Conservation (phyloP, 2,888 invertebrate genomes). For the Drosophila nr. perissopoda region DNA sequence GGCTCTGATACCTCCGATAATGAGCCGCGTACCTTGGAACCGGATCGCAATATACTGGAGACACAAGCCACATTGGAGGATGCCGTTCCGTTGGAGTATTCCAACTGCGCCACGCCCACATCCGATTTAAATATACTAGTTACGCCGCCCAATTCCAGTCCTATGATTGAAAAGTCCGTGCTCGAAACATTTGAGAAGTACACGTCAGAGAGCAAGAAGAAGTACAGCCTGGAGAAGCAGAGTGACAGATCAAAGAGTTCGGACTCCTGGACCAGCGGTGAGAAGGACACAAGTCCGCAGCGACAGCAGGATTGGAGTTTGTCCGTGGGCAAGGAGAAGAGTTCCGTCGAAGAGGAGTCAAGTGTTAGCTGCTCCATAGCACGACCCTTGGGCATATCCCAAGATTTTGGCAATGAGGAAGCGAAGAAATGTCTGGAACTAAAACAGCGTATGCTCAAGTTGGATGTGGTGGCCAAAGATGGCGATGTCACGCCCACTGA, state of each 20-base stretch:
- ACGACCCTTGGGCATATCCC: slow-evolving; percentile 91
- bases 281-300: slow-evolving; percentile 89
- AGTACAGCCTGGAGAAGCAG: slow-evolving; percentile 86
- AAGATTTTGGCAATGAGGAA: slow-evolving; percentile 89
- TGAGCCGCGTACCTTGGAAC: slow-evolving; percentile 83
- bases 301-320: slow-evolving; percentile 86
- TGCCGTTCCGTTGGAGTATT: slow-evolving; percentile 86
- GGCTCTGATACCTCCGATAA: slow-evolving; percentile 88
- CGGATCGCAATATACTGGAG: slow-evolving; percentile 85
- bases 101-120: slow-evolving; percentile 83
- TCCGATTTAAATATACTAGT: slow-evolving; percentile 86
- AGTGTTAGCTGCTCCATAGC: slow-evolving; percentile 92
- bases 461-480: slow-evolving; percentile 86
- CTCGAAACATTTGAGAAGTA: slow-evolving; percentile 82
- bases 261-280: slow-evolving; percentile 93
- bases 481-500: slow-evolving; percentile 86
- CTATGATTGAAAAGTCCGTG: slow-evolving; percentile 86
- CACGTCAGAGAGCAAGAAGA: slow-evolving; percentile 86
- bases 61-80: slow-evolving; percentile 88
- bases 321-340: slow-evolving; percentile 87
- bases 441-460: slow-evolving; percentile 87
- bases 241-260: slow-evolving; percentile 89
- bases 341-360: slow-evolving; percentile 89
- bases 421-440: slow-evolving; percentile 86
- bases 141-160: slow-evolving; percentile 88